Base-by-base conservation (phyloP, 2,113 vertebrate species). In the Nansenia antarctica region DNA sequence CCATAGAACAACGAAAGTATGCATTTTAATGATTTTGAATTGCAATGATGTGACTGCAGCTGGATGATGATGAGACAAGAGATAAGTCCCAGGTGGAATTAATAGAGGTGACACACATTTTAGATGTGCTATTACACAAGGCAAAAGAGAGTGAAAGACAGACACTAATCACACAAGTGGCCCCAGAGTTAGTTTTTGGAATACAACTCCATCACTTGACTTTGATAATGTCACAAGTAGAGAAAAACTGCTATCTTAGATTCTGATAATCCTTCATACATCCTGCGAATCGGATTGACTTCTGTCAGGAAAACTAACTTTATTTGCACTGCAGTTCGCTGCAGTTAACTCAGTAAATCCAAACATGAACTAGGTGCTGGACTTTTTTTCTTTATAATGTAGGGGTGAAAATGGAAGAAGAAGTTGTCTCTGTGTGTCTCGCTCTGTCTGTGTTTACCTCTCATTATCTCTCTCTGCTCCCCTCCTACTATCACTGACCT, bases 191-290 rank as follows among this genome's bases (percentile, higher is more conserved):
- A 15, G 18, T 42, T 18, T 42, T 18, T 29, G 35, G 18, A 47
- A 52, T 20, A 69, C 58, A 39, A 22, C 52, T 64, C 55, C 67
- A 37, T 63, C 35, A 62, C 54, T 49, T 70, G 54, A 69, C 61
- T 60, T 58, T 74, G 66, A 69, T 69, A 63, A 54, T 65, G 67
- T 75, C 73, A 75, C 31, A 37, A 32, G 29, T 27, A 27, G 26
- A 61, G 11, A 26, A 31, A n/a, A 49, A 42, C 45, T 31, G 35
- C 27, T 59, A 26, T 27, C 12, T 47, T 26, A 24, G 26, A 30
- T 24, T 35, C n/a, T 11, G 12, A 52, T 32, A 29, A 34, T 52
- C 14, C 3, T 22, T 31, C 9, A 7, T 5, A 18, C 12, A 42
- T 42, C 1, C 39, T 5, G 39, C 18, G 14, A 18, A 42, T 42